Evolutionary conservation across 2,113 vertebrate species (phyloP), one percentile per base, ranked within the genome.

Genomic region (Micronycteris hirsuta): DNA sequence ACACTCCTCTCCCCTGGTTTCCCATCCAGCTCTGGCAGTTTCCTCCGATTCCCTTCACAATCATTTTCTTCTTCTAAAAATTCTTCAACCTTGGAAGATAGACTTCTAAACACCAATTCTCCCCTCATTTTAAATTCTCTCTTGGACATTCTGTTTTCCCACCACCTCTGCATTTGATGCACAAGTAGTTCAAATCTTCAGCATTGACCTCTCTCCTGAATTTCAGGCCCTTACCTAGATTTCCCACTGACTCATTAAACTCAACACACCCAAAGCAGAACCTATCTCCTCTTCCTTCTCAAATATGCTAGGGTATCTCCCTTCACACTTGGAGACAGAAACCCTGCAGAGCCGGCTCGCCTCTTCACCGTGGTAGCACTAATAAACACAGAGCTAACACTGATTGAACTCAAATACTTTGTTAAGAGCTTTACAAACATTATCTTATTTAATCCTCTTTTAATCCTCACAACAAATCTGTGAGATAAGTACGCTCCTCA

Each of bases 391-490:
- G 16, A 82, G n/a, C 20, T 71, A 74, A 71, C 10, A 86, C 28
- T 85, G 68, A 7, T 10, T 58, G 90, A 49, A 80, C 45, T 88
- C 56, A 91, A 68, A 36, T 88, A 24, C 24, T 92, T 33, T 36
- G 22, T 38, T 83, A 58, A 67, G n/a, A 78, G 41, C 22, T 94
- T 94, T 84, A 88, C 1, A 80, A 24, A 78, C 10, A 45, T 81
- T 81, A n/a, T 88, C 45, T 93, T 38, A 67, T 49, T 95, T 74
- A 81, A 82, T 71, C 36, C 26, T 95, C 54, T 83, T 70, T 94
- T 74, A 81, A 82, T 77, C 36, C 26, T 91, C 54, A 93, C 26
- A 89, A 38, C 17, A 73, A 45, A 70, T 33, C 70, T 80, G 8
- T 71, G 19, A 56, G 14, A 45, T 67, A 61, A 90, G 49, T 33